Percentiles rank a stretch among this genome's conserved stretches.
Evolutionary conservation across 2,888 invertebrate species (phyloP).

Genomic region (Erebia epiphron): DNA sequence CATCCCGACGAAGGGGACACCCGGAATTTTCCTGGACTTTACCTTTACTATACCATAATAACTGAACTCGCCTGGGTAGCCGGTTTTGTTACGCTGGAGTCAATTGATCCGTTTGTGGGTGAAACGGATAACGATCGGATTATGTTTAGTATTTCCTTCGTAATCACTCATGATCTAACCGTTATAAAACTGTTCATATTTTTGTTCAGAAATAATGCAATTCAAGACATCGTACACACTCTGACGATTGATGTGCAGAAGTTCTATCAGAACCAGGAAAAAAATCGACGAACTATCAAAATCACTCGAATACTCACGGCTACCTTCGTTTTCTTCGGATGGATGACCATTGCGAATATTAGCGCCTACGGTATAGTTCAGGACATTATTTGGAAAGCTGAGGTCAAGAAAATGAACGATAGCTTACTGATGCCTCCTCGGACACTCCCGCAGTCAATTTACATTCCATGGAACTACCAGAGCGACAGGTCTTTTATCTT

Average conservation of each 20-base stretch:
- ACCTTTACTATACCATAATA: slow-evolving; percentile 66
- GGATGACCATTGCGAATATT: slow-evolving; percentile 72
- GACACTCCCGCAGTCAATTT: slow-evolving; percentile 72
- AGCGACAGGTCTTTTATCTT: slow-evolving; percentile 60
- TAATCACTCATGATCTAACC: slow-evolving; percentile 74
- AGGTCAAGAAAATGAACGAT: slow-evolving; percentile 57
- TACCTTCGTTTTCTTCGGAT: slow-evolving; percentile 70
- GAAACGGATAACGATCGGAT: slow-evolving; percentile 73
- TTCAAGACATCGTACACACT: slow-evolving; percentile 68
- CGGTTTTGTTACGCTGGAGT: slow-evolving; percentile 74
- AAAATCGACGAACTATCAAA: slow-evolving; percentile 59
- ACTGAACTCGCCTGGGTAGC: slow-evolving; percentile 72
- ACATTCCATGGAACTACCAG: slow-evolving; percentile 76
- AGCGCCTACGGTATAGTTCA: slow-evolving; percentile 68
- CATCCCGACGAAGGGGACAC: slow-evolving; percentile 67
- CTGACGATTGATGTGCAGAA: slow-evolving; percentile 64
- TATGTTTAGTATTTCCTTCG: slow-evolving; percentile 77
- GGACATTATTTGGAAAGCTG: slow-evolving; percentile 66
- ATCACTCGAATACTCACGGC: slow-evolving; percentile 62
- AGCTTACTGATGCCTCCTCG: slow-evolving; percentile 55
- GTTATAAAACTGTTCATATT: slow-evolving; percentile 72
- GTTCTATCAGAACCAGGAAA: slow-evolving; percentile 66
- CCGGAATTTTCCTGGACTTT: slow-evolving; percentile 66
- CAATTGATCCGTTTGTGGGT: slow-evolving; percentile 75
- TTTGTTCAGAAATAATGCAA: slow-evolving; percentile 67